Base-by-base conservation (phyloP, 2,113 vertebrate genomes). In the Cygnus buccinator region DNA sequence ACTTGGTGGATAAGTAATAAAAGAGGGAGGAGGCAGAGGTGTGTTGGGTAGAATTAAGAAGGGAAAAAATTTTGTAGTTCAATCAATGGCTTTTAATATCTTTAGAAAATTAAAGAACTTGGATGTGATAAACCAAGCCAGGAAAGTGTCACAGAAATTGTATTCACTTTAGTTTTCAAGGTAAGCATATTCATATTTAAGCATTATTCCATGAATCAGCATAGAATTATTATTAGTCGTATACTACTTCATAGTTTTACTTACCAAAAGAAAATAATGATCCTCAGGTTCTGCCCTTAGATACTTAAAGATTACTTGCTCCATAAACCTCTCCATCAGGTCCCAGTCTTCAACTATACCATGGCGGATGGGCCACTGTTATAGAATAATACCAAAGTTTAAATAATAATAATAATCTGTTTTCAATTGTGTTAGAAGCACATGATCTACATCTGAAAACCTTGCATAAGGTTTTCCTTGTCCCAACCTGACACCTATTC, bases 261-360 rank as follows among this genome's bases (percentile, higher is more conserved):
- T 98, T 97, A 99, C 99, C 99, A 99, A 97, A 91, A 99, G 98
- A 97, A 99, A 99, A 98, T 99, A 99, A 98, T 99, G 99, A 92
- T 99, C 99, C 98, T 99, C 99, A 1, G 99, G 99, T 97, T 99
- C 99, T 35, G 99, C 99, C 94, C 99, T 98, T 97, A 99, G 98
- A 97, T 99, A 99, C 94, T 99, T 99, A 97, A 99, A 99, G 97
- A 99, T 99, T 96, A 99, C 98, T 98, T 99, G 99, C 95, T 99
- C 99, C 99, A 99, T 99, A 98, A 99, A 99, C 76, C 99, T 98
- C 97, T 99, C 99, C 99, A 99, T 99, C 80, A 99, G 98, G 95
- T 99, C 99, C 99, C 99, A 99, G 93, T 99, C 99, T 98, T 99
- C 99, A 96, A 99, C 99, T 84, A 99, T 99, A 79, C 99, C 99